Conservation (phyloP, 2,888 invertebrate genomes). For the Enchytraeus crypticus region DNA sequence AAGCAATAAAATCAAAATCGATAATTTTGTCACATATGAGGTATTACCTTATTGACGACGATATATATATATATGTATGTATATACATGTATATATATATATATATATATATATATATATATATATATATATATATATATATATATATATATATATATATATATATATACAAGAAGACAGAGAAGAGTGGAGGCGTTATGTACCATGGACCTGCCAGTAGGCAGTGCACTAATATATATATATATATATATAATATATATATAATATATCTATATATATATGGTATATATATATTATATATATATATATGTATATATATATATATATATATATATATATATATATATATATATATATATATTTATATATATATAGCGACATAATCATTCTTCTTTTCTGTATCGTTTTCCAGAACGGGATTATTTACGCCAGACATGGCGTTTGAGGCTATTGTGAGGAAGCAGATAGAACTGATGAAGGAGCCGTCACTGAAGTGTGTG, state of each 20-base stretch:
- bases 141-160: background rate
- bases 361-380: no score
- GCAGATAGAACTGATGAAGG: constrained; percentile 88
- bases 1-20: no score
- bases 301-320: background rate
- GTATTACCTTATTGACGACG: no score
- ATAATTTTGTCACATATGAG: no score
- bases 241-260: background rate
- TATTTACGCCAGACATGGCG: constrained; percentile 99
- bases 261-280: no score
- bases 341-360: background rate
- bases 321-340: background rate
- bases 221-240: no score
- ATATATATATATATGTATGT: no score
- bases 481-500: constrained; percentile 94
- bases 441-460: constrained; percentile 99
- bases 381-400: no score
- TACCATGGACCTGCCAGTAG: no score
- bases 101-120: background rate
- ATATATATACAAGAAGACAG: no score
- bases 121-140: background rate
- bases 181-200: no score
- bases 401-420: constrained; percentile 77
- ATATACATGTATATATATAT: constrained; percentile 2
- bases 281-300: no score